Conservation (phyloP, 2,888 invertebrate species). For the Schizotus pectinicornis region DNA sequence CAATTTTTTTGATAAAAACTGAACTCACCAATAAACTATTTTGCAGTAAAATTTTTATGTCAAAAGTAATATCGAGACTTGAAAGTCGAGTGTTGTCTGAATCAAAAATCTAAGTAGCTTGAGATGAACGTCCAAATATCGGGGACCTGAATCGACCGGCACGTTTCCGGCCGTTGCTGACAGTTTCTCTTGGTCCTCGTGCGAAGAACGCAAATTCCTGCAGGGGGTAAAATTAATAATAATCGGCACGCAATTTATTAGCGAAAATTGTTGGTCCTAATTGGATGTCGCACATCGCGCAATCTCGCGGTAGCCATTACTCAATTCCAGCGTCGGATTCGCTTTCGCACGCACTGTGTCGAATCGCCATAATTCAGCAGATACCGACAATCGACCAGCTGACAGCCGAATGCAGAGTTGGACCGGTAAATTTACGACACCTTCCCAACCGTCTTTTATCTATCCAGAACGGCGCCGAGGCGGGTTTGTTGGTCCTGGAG, state of each 20-base stretch:
- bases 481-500: no score
- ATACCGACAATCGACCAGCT: conserved; percentile 39
- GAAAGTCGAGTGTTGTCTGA: no score
- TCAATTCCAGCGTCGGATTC: conserved; percentile 44
- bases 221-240: conserved; percentile 54
- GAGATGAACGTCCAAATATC: no score
- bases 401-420: conserved; percentile 34
- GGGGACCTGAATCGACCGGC: no score
- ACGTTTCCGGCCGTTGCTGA: no score
- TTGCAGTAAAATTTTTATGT: no score
- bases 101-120: no score
- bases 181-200: background rate
- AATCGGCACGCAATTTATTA: conserved; percentile 56
- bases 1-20: no score
- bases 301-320: conserved; percentile 48
- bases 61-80: no score
- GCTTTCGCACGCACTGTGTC: conserved; percentile 43
- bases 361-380: conserved; percentile 45
- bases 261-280: conserved; percentile 53
- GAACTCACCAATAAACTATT: no score
- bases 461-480: conserved; percentile 9
- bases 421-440: conserved; percentile 25
- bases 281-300: conserved; percentile 52
- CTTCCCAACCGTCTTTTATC: conserved; percentile 14
- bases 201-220: conserved; percentile 23